Conservation (phyloP, 2,888 invertebrate genomes). For the Perithous albicinctus region DNA sequence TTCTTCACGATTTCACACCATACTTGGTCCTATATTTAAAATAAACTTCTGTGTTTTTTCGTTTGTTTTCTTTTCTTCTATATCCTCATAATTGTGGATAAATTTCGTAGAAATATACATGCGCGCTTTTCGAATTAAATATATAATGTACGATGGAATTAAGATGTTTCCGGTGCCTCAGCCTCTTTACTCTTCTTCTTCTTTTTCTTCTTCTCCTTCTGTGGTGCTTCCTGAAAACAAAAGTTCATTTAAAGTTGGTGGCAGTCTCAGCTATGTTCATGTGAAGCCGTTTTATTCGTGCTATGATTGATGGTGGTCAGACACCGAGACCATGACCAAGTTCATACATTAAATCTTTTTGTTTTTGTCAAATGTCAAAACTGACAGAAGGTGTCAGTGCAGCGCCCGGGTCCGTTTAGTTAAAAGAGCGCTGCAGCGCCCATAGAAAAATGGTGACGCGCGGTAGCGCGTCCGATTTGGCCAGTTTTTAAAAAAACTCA, state of each 20-base stretch:
- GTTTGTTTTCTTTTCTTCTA: constrained; percentile 2
- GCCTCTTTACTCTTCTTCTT: constrained; percentile 91
- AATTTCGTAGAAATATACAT: constrained; percentile 59
- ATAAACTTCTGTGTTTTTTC: constrained; percentile 38
- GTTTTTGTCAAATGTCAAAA: no score
- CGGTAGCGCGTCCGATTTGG: no score
- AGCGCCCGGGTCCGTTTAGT: no score
- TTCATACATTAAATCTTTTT: no score
- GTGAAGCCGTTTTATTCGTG: no score
- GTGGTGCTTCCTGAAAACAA: constrained; percentile 79
- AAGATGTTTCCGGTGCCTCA: constrained; percentile 80
- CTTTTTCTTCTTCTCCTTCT: constrained; percentile 90
- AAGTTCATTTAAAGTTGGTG: constrained; percentile 1
- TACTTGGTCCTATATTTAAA: constrained; percentile 58
- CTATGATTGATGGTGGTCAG: no score
- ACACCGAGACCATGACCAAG: no score
- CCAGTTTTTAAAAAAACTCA: no score
- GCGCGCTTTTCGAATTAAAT: constrained; percentile 32
- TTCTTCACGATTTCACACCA: constrained; percentile 31
- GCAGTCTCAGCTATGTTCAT: no score
- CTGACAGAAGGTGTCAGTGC: no score
- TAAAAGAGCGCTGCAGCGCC: no score
- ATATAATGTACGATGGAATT: constrained; percentile 43
- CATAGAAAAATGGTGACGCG: no score
- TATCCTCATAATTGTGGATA: constrained; percentile 45